phyloP scores from a whole-genome alignment of 2,797 vertebrate genomes.

The Taeniopygia guttata region DNA sequence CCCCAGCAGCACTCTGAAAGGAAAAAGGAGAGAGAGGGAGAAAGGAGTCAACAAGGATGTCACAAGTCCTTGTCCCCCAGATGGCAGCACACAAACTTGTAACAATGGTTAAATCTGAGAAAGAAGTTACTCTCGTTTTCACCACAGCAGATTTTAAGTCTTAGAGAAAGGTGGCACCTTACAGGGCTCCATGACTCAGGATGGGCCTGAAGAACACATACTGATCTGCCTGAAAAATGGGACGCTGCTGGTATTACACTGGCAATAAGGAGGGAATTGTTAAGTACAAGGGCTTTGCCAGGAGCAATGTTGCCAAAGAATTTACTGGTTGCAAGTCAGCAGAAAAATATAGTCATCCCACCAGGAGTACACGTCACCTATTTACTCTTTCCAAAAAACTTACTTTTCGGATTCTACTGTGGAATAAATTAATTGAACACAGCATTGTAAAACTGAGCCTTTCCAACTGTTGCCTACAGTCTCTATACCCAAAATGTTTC shows the following conservation, averaged over 20 bases:
- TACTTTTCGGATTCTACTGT: neutral
- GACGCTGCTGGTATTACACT: rapidly evolving
- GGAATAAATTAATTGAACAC: neutral
- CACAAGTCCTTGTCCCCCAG: neutral
- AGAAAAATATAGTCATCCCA: neutral
- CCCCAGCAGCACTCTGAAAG: slow-evolving; percentile 57
- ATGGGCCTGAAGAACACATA: rapidly evolving
- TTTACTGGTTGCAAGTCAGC: neutral
- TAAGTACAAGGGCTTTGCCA: neutral
- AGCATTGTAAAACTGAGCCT: neutral
- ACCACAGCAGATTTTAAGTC: neutral
- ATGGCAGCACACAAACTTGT: neutral
- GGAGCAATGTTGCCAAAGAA: neutral
- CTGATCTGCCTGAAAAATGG: neutral
- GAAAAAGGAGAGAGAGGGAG: neutral
- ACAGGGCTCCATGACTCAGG: neutral
- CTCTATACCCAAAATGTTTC: neutral
- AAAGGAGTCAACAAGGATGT: neutral
- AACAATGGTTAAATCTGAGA: neutral
- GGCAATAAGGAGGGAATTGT: neutral
- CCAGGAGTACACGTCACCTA: neutral
- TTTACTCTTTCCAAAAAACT: neutral
- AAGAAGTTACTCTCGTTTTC: neutral
- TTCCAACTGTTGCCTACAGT: neutral
- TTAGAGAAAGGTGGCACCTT: neutral